Percentiles rank a stretch among this genome's conserved stretches.
phyloP scores from a whole-genome alignment of 2,113 vertebrate genomes.

The Hylia prasina region DNA sequence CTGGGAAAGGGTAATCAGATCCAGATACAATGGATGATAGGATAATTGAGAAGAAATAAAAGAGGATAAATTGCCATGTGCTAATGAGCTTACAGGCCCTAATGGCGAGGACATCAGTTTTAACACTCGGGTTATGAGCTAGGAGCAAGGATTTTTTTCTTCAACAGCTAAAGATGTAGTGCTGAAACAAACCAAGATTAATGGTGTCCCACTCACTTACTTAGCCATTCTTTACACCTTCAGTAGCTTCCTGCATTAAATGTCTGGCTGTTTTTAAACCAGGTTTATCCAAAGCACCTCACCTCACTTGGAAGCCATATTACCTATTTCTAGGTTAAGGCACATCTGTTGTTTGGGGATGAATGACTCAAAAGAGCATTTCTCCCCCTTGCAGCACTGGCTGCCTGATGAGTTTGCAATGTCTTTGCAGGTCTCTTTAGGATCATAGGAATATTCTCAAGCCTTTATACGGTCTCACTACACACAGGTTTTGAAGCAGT shows the following conservation, averaged over 20 bases:
- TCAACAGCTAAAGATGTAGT: slow-evolving; percentile 70
- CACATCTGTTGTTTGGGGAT: slow-evolving; percentile 34
- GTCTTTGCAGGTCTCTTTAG: slow-evolving; percentile 67
- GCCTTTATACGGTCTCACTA: slow-evolving; percentile 63
- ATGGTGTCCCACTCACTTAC: slow-evolving; percentile 74
- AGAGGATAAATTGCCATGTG: slow-evolving; percentile 84
- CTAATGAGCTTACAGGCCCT: slow-evolving; percentile 85
- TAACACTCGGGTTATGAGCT: slow-evolving; percentile 80
- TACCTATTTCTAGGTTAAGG: slow-evolving; percentile 15
- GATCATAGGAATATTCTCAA: slow-evolving; percentile 66
- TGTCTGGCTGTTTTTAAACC: slow-evolving; percentile 35
- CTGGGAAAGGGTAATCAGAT: slow-evolving; percentile 84
- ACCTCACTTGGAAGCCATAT: slow-evolving; percentile 2
- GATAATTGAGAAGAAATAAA: slow-evolving; percentile 88
- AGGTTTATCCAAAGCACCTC: slow-evolving; percentile 51
- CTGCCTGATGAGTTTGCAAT: slow-evolving; percentile 44
- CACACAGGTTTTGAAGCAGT: slow-evolving; percentile 72
- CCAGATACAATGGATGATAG: slow-evolving; percentile 86
- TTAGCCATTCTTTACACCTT: slow-evolving; percentile 75
- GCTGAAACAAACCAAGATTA: slow-evolving; percentile 80
- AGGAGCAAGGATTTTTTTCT: slow-evolving; percentile 62
- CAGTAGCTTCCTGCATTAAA: slow-evolving; percentile 61
- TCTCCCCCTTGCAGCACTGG: slow-evolving; percentile 25
- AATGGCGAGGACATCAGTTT: slow-evolving; percentile 84
- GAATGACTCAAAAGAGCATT: slow-evolving; percentile 41